These are phyloP conservation scores for Elephantulus edwardii DNA, from an alignment of 2,113 vertebrate genomes.

Conservation along the genomic window DNA sequence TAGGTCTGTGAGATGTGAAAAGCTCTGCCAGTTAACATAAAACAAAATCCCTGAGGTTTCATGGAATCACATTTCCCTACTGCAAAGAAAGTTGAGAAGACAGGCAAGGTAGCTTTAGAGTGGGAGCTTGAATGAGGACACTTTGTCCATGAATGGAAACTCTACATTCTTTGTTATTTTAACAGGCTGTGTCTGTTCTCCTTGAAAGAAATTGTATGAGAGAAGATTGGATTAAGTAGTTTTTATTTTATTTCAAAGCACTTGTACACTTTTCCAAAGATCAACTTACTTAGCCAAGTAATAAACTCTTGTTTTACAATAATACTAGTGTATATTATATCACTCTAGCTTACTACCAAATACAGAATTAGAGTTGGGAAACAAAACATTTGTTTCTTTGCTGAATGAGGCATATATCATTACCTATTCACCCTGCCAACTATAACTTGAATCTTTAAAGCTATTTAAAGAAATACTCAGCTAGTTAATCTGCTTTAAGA, in stretches of 20 bases:
- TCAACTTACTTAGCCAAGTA: constrained; percentile 90
- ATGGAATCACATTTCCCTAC: constrained; percentile 91
- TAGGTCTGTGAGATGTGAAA: constrained; percentile 88
- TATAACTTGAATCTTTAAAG: constrained; percentile 82
- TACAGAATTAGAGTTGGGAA: constrained; percentile 82
- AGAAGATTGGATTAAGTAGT: constrained; percentile 93
- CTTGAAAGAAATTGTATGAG: constrained; percentile 88
- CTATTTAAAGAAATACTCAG: constrained; percentile 72
- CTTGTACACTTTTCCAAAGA: constrained; percentile 91
- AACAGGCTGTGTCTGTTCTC: constrained; percentile 97
- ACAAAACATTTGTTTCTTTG: constrained; percentile 87
- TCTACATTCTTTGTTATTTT: constrained; percentile 98
- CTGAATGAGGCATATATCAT: constrained; percentile 84
- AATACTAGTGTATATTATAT: constrained; percentile 85
- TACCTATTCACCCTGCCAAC: constrained; percentile 82
- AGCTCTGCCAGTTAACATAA: constrained; percentile 89
- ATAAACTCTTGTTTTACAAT: constrained; percentile 91
- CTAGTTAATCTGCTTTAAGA: constrained; percentile 77
- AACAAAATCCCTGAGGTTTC: constrained; percentile 89
- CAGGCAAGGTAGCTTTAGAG: constrained; percentile 92
- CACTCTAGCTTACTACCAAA: constrained; percentile 82
- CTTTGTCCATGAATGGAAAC: constrained; percentile 97
- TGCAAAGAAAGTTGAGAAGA: constrained; percentile 92
- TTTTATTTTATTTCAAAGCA: constrained; percentile 93
- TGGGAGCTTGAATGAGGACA: constrained; percentile 93